phyloP scores from a whole-genome alignment of 2,888 invertebrate species.

The Ormia ochracea region DNA sequence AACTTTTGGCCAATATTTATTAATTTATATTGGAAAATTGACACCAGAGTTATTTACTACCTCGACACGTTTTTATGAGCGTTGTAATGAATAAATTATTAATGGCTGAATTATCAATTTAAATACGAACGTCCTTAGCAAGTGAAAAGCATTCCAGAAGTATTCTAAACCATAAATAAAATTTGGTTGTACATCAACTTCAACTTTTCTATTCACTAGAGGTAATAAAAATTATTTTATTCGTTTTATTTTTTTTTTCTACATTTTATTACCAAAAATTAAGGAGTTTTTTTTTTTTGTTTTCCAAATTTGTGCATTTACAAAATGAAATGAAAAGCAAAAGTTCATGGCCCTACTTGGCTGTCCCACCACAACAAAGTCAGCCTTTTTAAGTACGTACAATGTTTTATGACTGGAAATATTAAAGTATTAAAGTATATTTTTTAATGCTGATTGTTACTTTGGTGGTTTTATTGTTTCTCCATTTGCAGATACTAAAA shows the following conservation, averaged over 20 bases:
- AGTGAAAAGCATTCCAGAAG: background rate
- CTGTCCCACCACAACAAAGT: slow-evolving; percentile 12
- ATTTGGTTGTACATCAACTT: slow-evolving; percentile 16
- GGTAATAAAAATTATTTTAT: slow-evolving; percentile 49
- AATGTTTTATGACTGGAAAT: slow-evolving; percentile 55
- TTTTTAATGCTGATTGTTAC: slow-evolving; percentile 50
- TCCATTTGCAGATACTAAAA: slow-evolving; percentile 57
- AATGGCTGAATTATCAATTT: slow-evolving; percentile 23
- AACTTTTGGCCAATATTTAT: background rate
- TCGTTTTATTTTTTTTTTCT: slow-evolving; percentile 4
- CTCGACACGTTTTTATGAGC: slow-evolving; percentile 14
- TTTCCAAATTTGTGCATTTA: slow-evolving; percentile 7
- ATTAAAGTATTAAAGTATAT: slow-evolving; percentile 43
- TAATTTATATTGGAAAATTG: background rate
- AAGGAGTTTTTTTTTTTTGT: slow-evolving; percentile 24
- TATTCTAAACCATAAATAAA: slow-evolving; percentile 12
- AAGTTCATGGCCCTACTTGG: slow-evolving; percentile 23
- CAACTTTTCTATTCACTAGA: slow-evolving; percentile 24
- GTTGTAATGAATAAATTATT: slow-evolving; percentile 27
- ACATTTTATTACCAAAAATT: slow-evolving; percentile 56
- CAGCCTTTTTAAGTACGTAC: background rate
- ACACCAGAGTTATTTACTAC: background rate
- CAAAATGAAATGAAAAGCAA: background rate
- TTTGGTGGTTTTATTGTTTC: slow-evolving; percentile 56
- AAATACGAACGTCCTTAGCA: background rate